phyloP scores from a whole-genome alignment of 2,797 vertebrate species.

The Pelobates cultripes region DNA sequence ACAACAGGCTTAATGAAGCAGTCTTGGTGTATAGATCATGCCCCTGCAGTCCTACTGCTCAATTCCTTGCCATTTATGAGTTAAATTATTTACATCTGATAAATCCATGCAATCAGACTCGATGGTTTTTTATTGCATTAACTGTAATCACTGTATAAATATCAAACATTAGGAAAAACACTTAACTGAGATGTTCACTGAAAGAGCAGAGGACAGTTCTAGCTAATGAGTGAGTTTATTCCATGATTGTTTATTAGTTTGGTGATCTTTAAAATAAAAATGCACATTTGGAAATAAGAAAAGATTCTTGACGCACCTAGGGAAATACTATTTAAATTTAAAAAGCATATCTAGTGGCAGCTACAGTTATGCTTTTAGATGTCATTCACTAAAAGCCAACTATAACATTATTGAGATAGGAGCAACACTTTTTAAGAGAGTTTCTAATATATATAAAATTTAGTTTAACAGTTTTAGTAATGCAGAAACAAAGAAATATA shows the following conservation, averaged over 20 bases:
- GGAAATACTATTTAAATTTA: slow-evolving; percentile 39
- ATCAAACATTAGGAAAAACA: not conserved
- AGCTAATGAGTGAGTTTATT: not conserved
- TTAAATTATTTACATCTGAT: no score
- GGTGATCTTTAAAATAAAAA: slow-evolving; percentile 4
- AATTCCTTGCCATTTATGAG: no score
- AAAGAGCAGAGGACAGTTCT: not conserved
- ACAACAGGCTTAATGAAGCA: no score
- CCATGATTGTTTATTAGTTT: not conserved
- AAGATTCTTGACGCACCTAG: slow-evolving; percentile 15
- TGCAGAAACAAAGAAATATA: no score
- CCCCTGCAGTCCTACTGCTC: no score
- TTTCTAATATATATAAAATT: no score
- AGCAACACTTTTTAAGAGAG: slow-evolving; percentile 4
- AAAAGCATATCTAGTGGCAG: slow-evolving; percentile 38
- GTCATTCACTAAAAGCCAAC: slow-evolving; percentile 35
- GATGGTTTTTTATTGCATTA: not conserved
- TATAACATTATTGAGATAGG: slow-evolving; percentile 17
- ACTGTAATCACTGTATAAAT: not conserved
- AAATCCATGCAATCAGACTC: no score
- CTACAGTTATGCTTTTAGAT: slow-evolving; percentile 20
- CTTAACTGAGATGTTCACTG: not conserved
- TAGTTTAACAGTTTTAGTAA: no score
- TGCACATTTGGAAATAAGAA: slow-evolving; percentile 21
- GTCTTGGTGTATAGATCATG: no score